These are phyloP conservation scores for Plebejus anna DNA, from an alignment of 2,888 invertebrate species.

Conservation along the genomic window DNA sequence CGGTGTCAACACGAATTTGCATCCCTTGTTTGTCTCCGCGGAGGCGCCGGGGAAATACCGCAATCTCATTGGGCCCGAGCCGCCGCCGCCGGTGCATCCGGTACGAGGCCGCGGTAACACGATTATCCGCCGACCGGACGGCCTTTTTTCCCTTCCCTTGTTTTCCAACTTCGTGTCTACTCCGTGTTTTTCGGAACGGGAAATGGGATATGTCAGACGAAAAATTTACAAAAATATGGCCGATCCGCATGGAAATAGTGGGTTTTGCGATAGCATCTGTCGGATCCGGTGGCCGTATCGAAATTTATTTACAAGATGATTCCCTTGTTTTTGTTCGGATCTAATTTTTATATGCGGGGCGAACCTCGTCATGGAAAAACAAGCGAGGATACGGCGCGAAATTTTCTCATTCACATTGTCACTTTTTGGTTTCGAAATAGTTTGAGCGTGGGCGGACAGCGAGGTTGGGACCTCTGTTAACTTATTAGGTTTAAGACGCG, in stretches of 20 bases:
- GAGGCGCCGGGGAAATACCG: conserved; percentile 72
- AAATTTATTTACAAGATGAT: conserved; percentile 64
- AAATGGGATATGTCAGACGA: conserved; percentile 78
- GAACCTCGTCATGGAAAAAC: not conserved
- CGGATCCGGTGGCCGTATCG: conserved; percentile 54
- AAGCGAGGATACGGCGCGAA: not conserved
- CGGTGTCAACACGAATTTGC: conserved; percentile 79
- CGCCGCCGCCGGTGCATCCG: conserved; percentile 63
- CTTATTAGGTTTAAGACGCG: conserved; percentile 4
- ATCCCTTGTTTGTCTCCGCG: conserved; percentile 77
- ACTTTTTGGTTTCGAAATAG: not conserved
- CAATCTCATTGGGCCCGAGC: conserved; percentile 73
- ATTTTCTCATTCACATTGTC: conserved; percentile 21
- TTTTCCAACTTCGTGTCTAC: conserved; percentile 76
- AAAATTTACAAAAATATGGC: conserved; percentile 79
- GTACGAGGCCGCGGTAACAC: conserved; percentile 76
- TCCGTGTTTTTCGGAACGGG: conserved; percentile 76
- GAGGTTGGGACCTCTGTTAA: conserved; percentile 21
- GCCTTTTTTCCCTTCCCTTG: conserved; percentile 75
- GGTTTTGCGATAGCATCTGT: conserved; percentile 72
- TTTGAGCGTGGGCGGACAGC: conserved; percentile 24
- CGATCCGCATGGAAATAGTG: conserved; percentile 70
- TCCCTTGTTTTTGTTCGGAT: conserved; percentile 53
- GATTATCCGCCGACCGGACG: conserved; percentile 77
- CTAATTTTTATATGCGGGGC: conserved; percentile 11